Evolutionary conservation across 2,797 vertebrate species (phyloP), one percentile per base, ranked within the genome.

Genomic region (Caiman crocodilus): DNA sequence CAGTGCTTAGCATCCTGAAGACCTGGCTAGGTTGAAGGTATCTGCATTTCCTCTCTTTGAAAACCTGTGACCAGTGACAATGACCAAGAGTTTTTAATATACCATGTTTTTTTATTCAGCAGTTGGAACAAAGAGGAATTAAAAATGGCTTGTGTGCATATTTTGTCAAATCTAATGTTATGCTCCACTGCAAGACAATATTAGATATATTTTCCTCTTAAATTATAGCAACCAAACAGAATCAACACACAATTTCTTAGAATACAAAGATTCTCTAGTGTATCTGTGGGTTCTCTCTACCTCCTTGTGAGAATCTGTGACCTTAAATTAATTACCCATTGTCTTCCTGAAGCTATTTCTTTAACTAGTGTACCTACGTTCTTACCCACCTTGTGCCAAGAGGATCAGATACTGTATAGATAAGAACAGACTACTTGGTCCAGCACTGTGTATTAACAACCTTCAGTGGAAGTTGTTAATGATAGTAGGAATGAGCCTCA

Each of bases 91-190:
- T 32, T 55, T 79, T 64, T 56, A 65, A 90, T 26, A 14, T 63
- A 20, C 2, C 57, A 28, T 86, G 15, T 59, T 28, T 74, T 74
- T 18, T 80, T 61, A 61, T 81, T 93, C 59, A 91, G 23, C 26
- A 83, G 18, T 5, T 59, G 56, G 75, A 76, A 63, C 23, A 85
- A 81, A 82, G 87, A 75, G 35, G 81, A 5, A 76, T 63, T 92
- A 80, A 65, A 89, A 92, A 88, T 8, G 90, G 59, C 18, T 32
- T 69, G 1, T 6, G 20, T 87, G 77, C 90, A 77, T 91, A 85
- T 90, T 90, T 94, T 90, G 64, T 86, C 85, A 80, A 87, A 78
- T 85, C 60, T 86, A 79, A 92, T 90, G 82, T 93, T 84, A 88
- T 0, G 18, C 65, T 93, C 91, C 82, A 60, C n/a, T 69, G 32